Percentiles rank a stretch among this genome's conserved stretches.
Evolutionary conservation across 2,113 vertebrate species (phyloP).

Genomic region (Amblyopsis rosae): DNA sequence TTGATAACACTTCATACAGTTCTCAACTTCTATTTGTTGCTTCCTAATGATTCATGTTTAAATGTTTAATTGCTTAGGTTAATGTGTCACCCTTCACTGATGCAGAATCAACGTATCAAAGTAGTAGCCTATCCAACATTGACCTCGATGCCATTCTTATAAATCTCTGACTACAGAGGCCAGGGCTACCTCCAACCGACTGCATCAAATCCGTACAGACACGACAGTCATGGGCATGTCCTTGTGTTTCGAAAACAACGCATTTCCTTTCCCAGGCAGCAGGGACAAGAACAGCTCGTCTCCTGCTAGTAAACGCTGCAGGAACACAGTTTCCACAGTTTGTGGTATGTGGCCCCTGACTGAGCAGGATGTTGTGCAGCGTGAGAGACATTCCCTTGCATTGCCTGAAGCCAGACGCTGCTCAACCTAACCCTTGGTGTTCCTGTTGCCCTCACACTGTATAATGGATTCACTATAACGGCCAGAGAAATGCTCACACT

Average conservation of each 20-base stretch:
- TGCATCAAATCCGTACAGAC: slow-evolving; percentile 11
- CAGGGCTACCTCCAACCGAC: slow-evolving; percentile 4
- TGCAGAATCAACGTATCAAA: slow-evolving; percentile 6
- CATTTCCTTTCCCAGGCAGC: slow-evolving; percentile 52
- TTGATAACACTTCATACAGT: not conserved
- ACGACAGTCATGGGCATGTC: not conserved
- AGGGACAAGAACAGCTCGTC: slow-evolving; percentile 24
- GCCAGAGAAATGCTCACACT: too few relatives aligned
- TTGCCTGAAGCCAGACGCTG: slow-evolving; percentile 24
- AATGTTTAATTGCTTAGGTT: not conserved
- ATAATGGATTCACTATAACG: too few relatives aligned
- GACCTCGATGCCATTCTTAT: not conserved
- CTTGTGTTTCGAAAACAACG: slow-evolving; percentile 39
- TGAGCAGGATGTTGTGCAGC: slow-evolving; percentile 67
- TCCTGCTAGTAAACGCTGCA: slow-evolving; percentile 39
- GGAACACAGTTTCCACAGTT: slow-evolving; percentile 38
- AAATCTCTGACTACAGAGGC: slow-evolving; percentile 5
- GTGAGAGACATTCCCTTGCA: slow-evolving; percentile 62
- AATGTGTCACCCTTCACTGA: not conserved
- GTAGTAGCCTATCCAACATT: not conserved
- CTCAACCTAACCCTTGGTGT: too few relatives aligned
- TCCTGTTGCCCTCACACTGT: too few relatives aligned
- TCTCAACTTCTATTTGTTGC: too few relatives aligned
- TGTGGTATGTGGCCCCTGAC: slow-evolving; percentile 53
- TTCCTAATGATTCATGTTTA: too few relatives aligned